Evolutionary conservation across 2,888 invertebrate genomes (phyloP), one percentile per base, ranked within the genome.

Genomic region (Chrysomela aeneicollis): DNA sequence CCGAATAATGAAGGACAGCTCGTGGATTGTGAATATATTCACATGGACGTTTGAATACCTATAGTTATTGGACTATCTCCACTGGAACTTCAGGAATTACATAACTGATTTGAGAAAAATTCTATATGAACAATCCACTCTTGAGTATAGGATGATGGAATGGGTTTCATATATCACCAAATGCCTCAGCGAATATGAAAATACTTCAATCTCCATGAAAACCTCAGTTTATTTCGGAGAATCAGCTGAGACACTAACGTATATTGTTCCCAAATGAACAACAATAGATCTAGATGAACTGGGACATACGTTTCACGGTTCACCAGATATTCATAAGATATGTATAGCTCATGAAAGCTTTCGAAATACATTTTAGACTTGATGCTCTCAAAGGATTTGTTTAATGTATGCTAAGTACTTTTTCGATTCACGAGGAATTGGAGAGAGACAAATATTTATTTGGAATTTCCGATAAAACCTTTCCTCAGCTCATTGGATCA

Each of bases 251-350:
- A 55, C 42, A 57, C 35, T n/a, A 12, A 42, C 42, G 15, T 15
- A 15, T 42, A 42, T 42, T 3, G 15, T 42, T 15, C 15, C 6
- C 42, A 15, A 15, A 12, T 42, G 15, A 15, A 42, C 15, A 42
- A 35, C 8, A 12, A 2, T 12, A 42, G 10, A 42, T 42, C 15
- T 15, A 42, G 15, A 15, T 42, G 6, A 15, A 15, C 42, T 42
- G 12, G 42, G 42, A 62, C 42, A 57, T 59, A 58, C 59, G 49
- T 65, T 54, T 65, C 57, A 37, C 61, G 53, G 17, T 42, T 22
- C 61, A 59, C 46, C 19, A 59, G 47, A 62, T 65, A 59, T 65
- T 37, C 61, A 62, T 65, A 61, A 65, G 59, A 58, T 65, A 65
- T 65, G 58, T 61, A 65, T 62, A 42, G 61, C 55, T 37, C 59